Percentiles rank a stretch among this genome's conserved stretches.
These are phyloP conservation scores for Scleropages formosus DNA, from an alignment of 2,797 vertebrate genomes.

Conservation along the genomic window DNA sequence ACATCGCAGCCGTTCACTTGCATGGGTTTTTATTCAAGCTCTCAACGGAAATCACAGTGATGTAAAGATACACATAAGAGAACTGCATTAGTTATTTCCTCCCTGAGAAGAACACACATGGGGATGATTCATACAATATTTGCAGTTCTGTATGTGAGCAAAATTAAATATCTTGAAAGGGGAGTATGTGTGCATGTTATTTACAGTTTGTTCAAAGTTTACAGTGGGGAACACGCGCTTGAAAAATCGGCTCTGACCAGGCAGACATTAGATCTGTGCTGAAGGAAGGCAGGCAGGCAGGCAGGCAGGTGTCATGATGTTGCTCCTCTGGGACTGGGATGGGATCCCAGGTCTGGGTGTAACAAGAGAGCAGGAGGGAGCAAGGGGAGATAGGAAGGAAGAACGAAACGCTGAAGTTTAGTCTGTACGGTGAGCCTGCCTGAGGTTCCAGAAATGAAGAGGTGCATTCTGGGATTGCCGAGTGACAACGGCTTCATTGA, in stretches of 20 bases:
- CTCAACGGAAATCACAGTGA: background rate
- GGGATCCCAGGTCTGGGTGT: too few relatives aligned
- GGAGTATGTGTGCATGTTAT: background rate
- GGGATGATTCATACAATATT: background rate
- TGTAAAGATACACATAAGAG: background rate
- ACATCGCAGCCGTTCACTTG: background rate
- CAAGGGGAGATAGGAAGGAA: too few relatives aligned
- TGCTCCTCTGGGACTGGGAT: background rate
- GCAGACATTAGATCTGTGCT: background rate
- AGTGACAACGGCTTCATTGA: background rate
- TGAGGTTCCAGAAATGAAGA: background rate
- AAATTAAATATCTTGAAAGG: background rate
- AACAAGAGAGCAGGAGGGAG: too few relatives aligned
- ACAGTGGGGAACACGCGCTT: background rate
- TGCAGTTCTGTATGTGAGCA: constrained; percentile 6
- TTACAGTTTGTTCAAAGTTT: background rate
- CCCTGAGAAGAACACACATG: constrained; percentile 8
- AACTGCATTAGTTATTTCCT: background rate
- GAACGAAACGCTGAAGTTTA: background rate
- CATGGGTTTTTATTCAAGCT: background rate
- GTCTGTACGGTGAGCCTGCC: background rate
- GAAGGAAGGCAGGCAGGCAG: background rate
- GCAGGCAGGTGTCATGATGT: background rate
- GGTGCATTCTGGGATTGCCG: background rate
- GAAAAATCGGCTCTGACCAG: background rate